These are phyloP conservation scores for Nanorana parkeri DNA, from an alignment of 2,113 vertebrate species.

Conservation along the genomic window DNA sequence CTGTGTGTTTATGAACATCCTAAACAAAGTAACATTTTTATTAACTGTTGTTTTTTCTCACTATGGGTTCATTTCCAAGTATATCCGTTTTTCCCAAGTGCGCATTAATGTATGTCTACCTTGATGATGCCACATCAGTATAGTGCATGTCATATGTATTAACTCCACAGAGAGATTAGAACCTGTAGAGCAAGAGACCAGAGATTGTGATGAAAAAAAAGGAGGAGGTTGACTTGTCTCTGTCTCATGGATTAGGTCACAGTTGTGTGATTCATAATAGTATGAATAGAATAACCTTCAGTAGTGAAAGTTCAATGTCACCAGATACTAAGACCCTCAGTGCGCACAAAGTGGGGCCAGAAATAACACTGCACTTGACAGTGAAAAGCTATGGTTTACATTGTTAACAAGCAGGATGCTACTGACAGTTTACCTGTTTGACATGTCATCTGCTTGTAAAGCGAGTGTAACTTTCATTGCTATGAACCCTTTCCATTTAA, in stretches of 20 bases:
- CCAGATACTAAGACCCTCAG: not conserved
- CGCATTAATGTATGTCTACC: not conserved
- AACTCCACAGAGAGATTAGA: not conserved
- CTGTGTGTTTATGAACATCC: too few species aligned
- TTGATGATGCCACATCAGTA: not conserved
- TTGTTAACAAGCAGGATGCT: not conserved
- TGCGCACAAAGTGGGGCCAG: not conserved
- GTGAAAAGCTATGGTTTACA: not conserved
- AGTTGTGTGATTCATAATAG: not conserved
- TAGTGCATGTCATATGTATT: not conserved
- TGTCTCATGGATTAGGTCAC: not conserved
- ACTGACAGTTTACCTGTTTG: too few species aligned
- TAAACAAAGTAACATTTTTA: too few species aligned
- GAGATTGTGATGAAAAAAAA: not conserved
- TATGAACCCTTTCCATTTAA: too few species aligned
- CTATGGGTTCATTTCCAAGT: too few species aligned
- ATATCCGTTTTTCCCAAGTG: too few species aligned
- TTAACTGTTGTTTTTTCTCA: too few species aligned
- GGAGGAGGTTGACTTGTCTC: not conserved
- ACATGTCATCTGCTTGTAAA: too few species aligned
- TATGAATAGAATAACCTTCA: conserved; percentile 25
- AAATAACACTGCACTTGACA: not conserved
- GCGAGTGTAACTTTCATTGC: too few species aligned
- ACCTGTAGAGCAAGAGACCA: not conserved
- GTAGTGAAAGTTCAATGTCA: conserved; percentile 12